Conservation (phyloP, 2,888 invertebrate genomes). For the Pyrrhosoma nymphula region DNA sequence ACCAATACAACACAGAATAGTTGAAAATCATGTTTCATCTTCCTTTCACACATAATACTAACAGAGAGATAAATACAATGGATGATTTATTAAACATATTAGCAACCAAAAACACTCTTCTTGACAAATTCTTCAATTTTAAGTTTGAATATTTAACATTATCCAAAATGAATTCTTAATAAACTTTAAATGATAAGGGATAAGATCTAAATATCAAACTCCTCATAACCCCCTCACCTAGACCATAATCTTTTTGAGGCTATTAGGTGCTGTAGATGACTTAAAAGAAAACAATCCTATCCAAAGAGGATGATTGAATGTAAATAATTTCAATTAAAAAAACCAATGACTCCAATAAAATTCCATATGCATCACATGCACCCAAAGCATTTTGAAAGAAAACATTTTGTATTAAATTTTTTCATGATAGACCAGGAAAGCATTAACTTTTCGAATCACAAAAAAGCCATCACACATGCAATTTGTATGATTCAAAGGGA, state of each 20-base stretch:
- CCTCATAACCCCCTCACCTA: not conserved
- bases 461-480: too few species aligned
- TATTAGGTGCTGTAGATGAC: too few species aligned
- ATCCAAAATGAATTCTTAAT: not conserved
- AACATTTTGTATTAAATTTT: too few species aligned
- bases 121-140: not conserved
- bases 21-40: not conserved
- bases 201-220: not conserved
- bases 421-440: too few species aligned
- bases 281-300: not conserved
- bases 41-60: not conserved
- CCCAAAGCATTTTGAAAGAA: too few species aligned
- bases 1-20: not conserved
- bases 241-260: not conserved
- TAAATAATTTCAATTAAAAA: not conserved
- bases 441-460: too few species aligned
- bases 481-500: too few species aligned
- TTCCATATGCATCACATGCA: not conserved
- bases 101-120: not conserved
- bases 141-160: not conserved
- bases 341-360: not conserved
- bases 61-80: not conserved
- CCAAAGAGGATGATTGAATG: not conserved
- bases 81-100: not conserved
- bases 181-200: not conserved